Evolutionary conservation across 2,888 invertebrate genomes (phyloP).

Genomic region (Microctonus brassicae): DNA sequence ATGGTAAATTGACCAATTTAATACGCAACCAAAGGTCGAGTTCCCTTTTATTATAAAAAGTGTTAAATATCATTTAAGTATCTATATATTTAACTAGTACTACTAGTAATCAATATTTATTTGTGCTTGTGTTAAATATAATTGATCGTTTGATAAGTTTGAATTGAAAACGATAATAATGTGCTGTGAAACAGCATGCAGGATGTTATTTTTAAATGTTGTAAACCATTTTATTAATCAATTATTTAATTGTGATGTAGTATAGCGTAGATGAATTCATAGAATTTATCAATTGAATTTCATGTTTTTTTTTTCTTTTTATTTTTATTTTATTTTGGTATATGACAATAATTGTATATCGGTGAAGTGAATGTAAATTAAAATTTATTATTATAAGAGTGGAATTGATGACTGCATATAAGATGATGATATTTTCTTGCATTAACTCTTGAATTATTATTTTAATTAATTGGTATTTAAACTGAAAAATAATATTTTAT

Average conservation of each 20-base stretch:
- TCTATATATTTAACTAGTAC: conserved; percentile 41
- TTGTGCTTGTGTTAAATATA: conserved; percentile 47
- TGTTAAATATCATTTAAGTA: conserved; percentile 31
- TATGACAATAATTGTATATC: conserved; percentile 29
- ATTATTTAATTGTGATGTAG: conserved; percentile 53
- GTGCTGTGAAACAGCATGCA: conserved; percentile 27
- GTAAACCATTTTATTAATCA: conserved; percentile 44
- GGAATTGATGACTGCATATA: conserved; percentile 43
- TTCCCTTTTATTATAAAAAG: conserved; percentile 39
- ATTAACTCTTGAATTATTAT: conserved; percentile 49
- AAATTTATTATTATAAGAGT: neutral
- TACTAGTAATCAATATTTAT: conserved; percentile 51
- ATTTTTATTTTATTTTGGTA: neutral
- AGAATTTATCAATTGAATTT: conserved; percentile 23
- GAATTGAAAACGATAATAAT: conserved; percentile 16
- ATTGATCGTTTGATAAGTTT: conserved; percentile 28
- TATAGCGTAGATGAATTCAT: conserved; percentile 41
- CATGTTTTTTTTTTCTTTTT: too few relatives aligned
- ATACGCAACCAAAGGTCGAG: conserved; percentile 58
- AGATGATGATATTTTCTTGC: conserved; percentile 59
- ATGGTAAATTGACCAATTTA: conserved; percentile 25
- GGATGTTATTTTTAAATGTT: conserved; percentile 43
- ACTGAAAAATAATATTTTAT: neutral
- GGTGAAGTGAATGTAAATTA: conserved; percentile 9
- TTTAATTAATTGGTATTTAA: conserved; percentile 18